Base-by-base conservation (phyloP, 2,113 vertebrate species). In the Ramphastos sulfuratus region DNA sequence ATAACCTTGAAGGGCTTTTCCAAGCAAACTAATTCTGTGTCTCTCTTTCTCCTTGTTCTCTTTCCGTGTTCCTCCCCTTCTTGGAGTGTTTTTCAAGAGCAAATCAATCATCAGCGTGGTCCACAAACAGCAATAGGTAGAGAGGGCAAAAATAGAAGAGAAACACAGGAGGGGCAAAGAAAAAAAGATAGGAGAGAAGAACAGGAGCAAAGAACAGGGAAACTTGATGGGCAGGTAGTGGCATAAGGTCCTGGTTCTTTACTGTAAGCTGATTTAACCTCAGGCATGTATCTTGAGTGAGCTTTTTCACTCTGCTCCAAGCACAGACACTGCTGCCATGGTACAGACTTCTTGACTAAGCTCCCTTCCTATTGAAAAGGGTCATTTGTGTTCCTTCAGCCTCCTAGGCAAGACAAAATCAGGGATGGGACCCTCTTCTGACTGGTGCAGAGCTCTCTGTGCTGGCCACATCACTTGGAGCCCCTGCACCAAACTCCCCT, bases 381-480 rank as follows among this genome's bases (percentile, higher is more conserved):
- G 31, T 35, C 69, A 80, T 24, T 42, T 67, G 12, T 12, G 33
- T 17, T 56, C n/a, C 33, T 79, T 60, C 55, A 44, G 2, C 65
- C 55, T 58, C 63, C 23, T 55, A 59, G 23, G 13, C 4, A 7
- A 86, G 11, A 64, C 8, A 52, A 85, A 52, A 78, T 37, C 15
- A 10, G 10, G 63, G 20, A 52, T 52, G 9, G 15, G 10, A 19
- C 1, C 0, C 7, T 87, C 74, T 78, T 52, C 64, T 83, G 37
- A 33, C 4, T 20, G 3, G 17, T 20, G 19, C 77, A 48, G 56
- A 72, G 25, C 0, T 64, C 18, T 17, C 15, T 37, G 7, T 74
- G n/a, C 20, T 31, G 16, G 55, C 16, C 0, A 3, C 48, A 69
- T 54, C 2, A 0, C 31, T 54, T 56, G 21, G 10, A 42, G 7